Evolutionary conservation across 2,888 invertebrate species (phyloP).

Genomic region (Aradus depressus): DNA sequence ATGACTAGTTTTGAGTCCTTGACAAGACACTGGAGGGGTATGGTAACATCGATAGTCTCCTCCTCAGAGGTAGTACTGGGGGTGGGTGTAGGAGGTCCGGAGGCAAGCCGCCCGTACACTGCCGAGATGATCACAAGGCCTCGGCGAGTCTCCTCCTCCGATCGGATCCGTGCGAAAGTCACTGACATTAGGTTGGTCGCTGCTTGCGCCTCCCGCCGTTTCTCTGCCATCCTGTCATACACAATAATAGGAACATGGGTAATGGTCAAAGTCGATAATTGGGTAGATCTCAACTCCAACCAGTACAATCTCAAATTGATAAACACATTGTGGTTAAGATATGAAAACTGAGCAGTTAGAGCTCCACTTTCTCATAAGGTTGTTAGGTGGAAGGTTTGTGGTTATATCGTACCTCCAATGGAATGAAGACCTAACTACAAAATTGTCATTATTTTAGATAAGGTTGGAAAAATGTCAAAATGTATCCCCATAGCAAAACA

Average conservation of each 20-base stretch:
- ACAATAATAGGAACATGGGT: background rate
- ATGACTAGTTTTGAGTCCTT: constrained; percentile 80
- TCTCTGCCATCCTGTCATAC: constrained; percentile 52
- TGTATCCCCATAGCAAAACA: too few relatives aligned
- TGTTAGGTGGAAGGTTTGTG: too few relatives aligned
- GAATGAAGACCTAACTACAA: too few relatives aligned
- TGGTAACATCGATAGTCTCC: constrained; percentile 75
- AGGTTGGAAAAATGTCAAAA: too few relatives aligned
- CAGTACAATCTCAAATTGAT: too few relatives aligned
- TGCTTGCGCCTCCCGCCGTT: constrained; percentile 71
- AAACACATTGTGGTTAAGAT: too few relatives aligned
- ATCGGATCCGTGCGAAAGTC: constrained; percentile 69
- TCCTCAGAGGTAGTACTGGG: constrained; percentile 43
- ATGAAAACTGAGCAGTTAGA: too few relatives aligned
- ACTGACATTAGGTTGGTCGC: constrained; percentile 85
- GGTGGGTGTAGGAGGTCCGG: constrained; percentile 2
- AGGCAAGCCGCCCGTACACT: constrained; percentile 56
- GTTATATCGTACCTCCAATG: too few relatives aligned
- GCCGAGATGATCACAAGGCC: constrained; percentile 82
- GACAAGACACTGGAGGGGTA: constrained; percentile 86
- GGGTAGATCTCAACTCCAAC: background rate
- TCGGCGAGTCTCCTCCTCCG: constrained; percentile 66
- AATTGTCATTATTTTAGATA: too few relatives aligned
- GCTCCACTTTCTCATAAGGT: too few relatives aligned
- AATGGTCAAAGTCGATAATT: background rate